Base-by-base conservation (phyloP, 1,140 invertebrate genomes). In the Scaptomyza pallida region DNA sequence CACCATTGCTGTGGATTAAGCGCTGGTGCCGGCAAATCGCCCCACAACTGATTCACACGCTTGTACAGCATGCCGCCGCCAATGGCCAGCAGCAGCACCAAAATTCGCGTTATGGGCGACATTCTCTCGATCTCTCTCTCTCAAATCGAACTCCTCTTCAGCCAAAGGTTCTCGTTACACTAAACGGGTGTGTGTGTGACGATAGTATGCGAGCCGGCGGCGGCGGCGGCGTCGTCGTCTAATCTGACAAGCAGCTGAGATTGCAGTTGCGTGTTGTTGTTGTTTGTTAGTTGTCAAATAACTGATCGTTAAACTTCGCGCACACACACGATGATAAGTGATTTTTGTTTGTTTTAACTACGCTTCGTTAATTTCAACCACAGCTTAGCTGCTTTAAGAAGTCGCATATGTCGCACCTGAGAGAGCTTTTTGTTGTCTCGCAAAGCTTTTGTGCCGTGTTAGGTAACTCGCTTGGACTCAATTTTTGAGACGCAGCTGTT, bases 1-100 rank as follows among this genome's bases (percentile, higher is more conserved):
- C 89, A 91, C 86, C 89, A 91, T 68, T 90, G 62, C 37, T 90
- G 57, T 0, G 51, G 10, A 9, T 83, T 63, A 30, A 91, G 37
- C 21, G 71, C 37, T 3, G 89, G 89, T 0, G 44, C 50, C 0
- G 79, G 67, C 33, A 86, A 16, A 15, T 86, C 81, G 4, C 51
- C 78, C 48, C 73, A 72, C 6, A 73, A 16, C 13, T 78, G 61
- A 48, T 41, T 73, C 2, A 75, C 26, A 8, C 70, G 71, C 47
- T 75, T 90, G 40, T 83, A 89, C 35, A 89, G 16, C 45, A 89
- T 35, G 3, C 74, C 85, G 0, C 63, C 81, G 33, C 48, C 78
- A 5, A 90, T 55, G 60, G 89, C 89, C 45, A 90, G 60, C 17
- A 89, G 2, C 13, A 90, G 62, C 23, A 90, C 43, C 33, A 90